phyloP scores from a whole-genome alignment of 2,797 vertebrate species.

The Galagoides demidoff region DNA sequence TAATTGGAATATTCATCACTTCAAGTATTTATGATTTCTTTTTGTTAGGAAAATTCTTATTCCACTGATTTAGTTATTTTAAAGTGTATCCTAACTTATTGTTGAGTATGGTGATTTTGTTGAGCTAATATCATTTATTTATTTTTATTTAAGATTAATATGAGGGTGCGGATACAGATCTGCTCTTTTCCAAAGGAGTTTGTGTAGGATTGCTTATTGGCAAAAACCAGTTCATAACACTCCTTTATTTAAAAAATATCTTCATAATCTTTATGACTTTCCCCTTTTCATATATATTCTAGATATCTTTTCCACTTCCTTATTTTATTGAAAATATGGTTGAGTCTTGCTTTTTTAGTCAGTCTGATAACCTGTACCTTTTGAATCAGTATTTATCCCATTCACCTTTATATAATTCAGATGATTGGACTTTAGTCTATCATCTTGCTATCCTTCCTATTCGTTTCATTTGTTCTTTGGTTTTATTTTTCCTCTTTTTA shows the following conservation, averaged over 20 bases:
- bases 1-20: too few relatives aligned
- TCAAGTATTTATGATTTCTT: too few relatives aligned
- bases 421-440: neutral
- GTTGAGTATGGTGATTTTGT: too few relatives aligned
- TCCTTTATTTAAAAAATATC: conserved; percentile 3
- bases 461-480: neutral
- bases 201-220: neutral
- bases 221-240: neutral
- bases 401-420: neutral
- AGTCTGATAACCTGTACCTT: neutral
- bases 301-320: neutral
- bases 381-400: neutral
- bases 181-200: conserved; percentile 26
- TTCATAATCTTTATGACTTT: neutral
- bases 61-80: too few relatives aligned
- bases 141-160: too few relatives aligned
- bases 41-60: too few relatives aligned
- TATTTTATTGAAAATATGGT: neutral
- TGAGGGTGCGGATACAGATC: too few relatives aligned
- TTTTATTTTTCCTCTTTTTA: neutral
- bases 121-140: too few relatives aligned
- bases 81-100: too few relatives aligned
- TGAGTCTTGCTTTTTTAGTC: neutral
- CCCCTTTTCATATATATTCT: neutral
- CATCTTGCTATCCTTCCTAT: neutral